These are phyloP conservation scores for Drosophila dunni DNA, from an alignment of 1,140 invertebrate genomes.

Conservation along the genomic window DNA sequence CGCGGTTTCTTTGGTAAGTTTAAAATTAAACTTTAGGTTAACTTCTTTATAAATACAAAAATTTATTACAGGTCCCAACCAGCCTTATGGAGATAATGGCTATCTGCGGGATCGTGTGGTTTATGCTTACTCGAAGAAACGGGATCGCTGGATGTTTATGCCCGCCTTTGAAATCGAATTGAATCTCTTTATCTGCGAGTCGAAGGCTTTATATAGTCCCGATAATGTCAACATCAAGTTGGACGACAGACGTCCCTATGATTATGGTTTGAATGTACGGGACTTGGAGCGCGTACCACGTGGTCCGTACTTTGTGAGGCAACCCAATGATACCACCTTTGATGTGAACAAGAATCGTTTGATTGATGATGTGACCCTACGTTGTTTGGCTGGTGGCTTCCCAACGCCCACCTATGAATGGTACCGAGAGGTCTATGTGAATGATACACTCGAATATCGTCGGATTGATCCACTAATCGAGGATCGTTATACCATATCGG, in stretches of 20 bases:
- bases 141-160: conserved; percentile 93
- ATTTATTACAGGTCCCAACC: conserved; percentile 54
- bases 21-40: not conserved
- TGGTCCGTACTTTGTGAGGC: conserved; percentile 94
- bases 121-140: conserved; percentile 89
- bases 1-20: conserved; percentile 68
- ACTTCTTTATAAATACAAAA: not conserved
- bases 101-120: conserved; percentile 86
- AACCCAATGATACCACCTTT: conserved; percentile 93
- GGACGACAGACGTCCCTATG: conserved; percentile 91
- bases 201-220: conserved; percentile 89
- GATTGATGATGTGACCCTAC: conserved; percentile 90
- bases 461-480: conserved; percentile 92
- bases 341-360: conserved; percentile 90
- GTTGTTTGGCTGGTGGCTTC: conserved; percentile 94
- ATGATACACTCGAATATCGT: conserved; percentile 89
- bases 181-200: conserved; percentile 95
- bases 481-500: conserved; percentile 93
- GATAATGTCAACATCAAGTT: conserved; percentile 85
- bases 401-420: conserved; percentile 96
- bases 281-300: conserved; percentile 92
- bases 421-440: conserved; percentile 95
- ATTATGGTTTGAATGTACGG: conserved; percentile 91
- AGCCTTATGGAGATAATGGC: conserved; percentile 71
- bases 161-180: conserved; percentile 91